A percentile compares a stretch with the other conserved stretches of the same genome.
These are phyloP conservation scores for Amblyjoppa proteus DNA, from an alignment of 2,888 invertebrate genomes.

Conservation along the genomic window DNA sequence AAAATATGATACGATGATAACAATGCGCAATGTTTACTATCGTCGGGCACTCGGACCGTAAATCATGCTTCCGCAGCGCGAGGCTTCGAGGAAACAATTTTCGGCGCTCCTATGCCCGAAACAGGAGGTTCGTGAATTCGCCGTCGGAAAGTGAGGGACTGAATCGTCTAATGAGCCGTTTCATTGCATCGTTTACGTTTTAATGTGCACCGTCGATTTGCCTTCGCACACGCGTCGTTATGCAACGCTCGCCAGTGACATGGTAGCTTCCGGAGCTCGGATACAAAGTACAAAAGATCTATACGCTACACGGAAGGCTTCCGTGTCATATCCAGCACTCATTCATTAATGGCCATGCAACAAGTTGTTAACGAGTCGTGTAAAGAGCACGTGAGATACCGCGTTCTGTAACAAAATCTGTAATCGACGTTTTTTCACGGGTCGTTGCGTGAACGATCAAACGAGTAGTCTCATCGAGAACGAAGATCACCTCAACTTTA, in stretches of 20 bases:
- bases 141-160: conserved; percentile 48
- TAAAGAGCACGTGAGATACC: neutral
- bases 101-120: conserved; percentile 46
- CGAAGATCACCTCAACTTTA: too few relatives aligned
- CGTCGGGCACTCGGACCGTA: neutral
- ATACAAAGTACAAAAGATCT: neutral
- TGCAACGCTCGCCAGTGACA: conserved; percentile 69
- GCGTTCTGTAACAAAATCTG: too few relatives aligned
- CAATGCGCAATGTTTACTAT: neutral
- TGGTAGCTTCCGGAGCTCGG: conserved; percentile 26
- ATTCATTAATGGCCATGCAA: conserved; percentile 8
- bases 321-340: conserved; percentile 4
- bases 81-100: conserved; percentile 64
- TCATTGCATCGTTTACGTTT: conserved; percentile 70
- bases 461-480: too few relatives aligned
- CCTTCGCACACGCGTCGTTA: conserved; percentile 51
- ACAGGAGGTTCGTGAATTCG: neutral
- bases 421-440: too few relatives aligned
- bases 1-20: conserved; percentile 5
- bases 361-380: neutral
- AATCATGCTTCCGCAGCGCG: conserved; percentile 40
- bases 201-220: conserved; percentile 26
- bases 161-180: conserved; percentile 73
- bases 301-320: conserved; percentile 17
- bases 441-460: too few relatives aligned